These are phyloP conservation scores for Pandemis corylana DNA, from an alignment of 2,888 invertebrate genomes.

Conservation along the genomic window DNA sequence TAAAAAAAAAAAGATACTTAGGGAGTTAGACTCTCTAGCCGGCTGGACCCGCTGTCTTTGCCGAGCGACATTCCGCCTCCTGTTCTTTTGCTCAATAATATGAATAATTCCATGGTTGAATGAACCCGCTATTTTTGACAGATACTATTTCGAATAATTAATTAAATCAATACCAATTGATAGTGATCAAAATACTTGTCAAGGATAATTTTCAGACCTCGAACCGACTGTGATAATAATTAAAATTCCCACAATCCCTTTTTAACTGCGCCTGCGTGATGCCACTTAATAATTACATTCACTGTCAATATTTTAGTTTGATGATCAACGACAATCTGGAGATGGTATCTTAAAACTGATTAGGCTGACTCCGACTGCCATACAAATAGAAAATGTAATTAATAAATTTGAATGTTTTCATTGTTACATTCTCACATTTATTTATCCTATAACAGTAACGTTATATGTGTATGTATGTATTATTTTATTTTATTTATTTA, in stretches of 20 bases:
- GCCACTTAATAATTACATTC: slow-evolving; percentile 49
- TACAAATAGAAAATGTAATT: not conserved
- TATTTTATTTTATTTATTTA: too few relatives aligned
- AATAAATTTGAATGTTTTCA: not conserved
- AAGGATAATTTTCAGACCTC: slow-evolving; percentile 28
- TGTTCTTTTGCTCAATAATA: too few relatives aligned
- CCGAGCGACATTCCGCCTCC: too few relatives aligned
- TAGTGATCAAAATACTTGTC: slow-evolving; percentile 12
- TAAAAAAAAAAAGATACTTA: too few relatives aligned
- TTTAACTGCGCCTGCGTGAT: slow-evolving; percentile 14
- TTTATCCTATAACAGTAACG: too few relatives aligned
- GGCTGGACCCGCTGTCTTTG: too few relatives aligned
- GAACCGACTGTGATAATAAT: slow-evolving; percentile 40
- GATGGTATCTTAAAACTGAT: slow-evolving; percentile 36
- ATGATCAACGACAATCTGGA: slow-evolving; percentile 47
- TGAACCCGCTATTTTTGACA: too few relatives aligned
- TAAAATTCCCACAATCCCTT: slow-evolving; percentile 25
- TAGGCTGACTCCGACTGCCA: slow-evolving; percentile 22
- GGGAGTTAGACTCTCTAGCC: too few relatives aligned
- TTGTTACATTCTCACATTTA: not conserved
- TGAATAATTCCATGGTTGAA: too few relatives aligned
- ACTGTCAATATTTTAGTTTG: slow-evolving; percentile 50
- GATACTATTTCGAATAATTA: too few relatives aligned
- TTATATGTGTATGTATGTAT: too few relatives aligned
- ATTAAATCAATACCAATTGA: not conserved